A percentile compares a stretch with the other conserved stretches of the same genome.
These are phyloP conservation scores for Tragelaphus buxtoni DNA, from an alignment of 2,113 vertebrate species.

Conservation along the genomic window DNA sequence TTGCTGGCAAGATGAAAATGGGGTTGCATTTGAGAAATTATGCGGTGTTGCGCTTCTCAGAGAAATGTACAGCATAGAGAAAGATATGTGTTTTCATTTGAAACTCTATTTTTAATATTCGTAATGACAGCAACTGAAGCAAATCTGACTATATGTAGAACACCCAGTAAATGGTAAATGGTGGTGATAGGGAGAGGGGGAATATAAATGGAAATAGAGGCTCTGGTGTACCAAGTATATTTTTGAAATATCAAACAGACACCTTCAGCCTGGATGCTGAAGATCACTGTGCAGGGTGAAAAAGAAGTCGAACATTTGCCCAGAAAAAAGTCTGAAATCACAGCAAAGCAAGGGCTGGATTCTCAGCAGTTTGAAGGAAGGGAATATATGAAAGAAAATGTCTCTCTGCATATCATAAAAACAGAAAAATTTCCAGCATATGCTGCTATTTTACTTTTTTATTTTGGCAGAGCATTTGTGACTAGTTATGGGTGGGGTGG, in stretches of 20 bases:
- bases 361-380: conserved; percentile 29
- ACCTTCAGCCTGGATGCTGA: conserved; percentile 53
- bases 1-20: conserved; percentile 62
- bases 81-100: conserved; percentile 24
- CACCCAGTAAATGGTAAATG: conserved; percentile 39
- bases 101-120: conserved; percentile 70
- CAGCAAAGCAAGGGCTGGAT: conserved; percentile 24
- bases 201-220: conserved; percentile 1
- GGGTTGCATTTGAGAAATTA: conserved; percentile 63
- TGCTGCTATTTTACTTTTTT: conserved; percentile 59
- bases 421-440: conserved; percentile 64
- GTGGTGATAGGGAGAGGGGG: background rate
- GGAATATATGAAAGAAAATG: conserved; percentile 44
- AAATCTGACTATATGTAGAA: conserved; percentile 33
- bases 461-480: conserved; percentile 51
- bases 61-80: conserved; percentile 36
- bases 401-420: conserved; percentile 60
- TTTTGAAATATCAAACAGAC: conserved; percentile 73
- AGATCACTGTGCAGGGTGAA: conserved; percentile 63
- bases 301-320: conserved; percentile 60
- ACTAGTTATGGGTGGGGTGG: conserved; percentile 48
- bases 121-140: conserved; percentile 41
- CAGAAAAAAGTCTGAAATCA: conserved; percentile 63
- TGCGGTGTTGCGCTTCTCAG: conserved; percentile 34
- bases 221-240: conserved; percentile 39